Percentiles rank a stretch among this genome's conserved stretches.
phyloP scores from a whole-genome alignment of 2,113 vertebrate genomes.

The Glaucidium brasilianum region DNA sequence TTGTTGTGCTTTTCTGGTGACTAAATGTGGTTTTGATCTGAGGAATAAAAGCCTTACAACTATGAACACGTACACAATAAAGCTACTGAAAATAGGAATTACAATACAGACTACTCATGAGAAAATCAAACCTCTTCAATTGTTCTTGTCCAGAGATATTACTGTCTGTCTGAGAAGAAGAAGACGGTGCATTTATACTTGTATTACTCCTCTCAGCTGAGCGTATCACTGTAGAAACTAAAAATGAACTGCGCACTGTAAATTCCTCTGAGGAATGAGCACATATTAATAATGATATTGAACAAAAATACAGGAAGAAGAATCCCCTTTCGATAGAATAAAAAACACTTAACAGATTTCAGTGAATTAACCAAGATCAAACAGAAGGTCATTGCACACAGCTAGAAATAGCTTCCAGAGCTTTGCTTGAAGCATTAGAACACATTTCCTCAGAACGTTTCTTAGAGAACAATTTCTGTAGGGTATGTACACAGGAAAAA shows the following conservation, averaged over 20 bases:
- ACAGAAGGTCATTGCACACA: background rate
- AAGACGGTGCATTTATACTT: background rate
- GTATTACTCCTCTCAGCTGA: conserved; percentile 5
- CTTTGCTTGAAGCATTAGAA: background rate
- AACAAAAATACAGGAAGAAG: conserved; percentile 16
- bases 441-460: background rate
- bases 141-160: background rate
- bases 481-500: background rate
- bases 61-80: background rate
- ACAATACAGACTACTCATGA: background rate
- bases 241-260: background rate
- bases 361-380: conserved; percentile 52
- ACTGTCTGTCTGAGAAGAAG: background rate
- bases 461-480: background rate
- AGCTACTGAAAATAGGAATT: background rate
- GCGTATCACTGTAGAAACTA: background rate
- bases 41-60: background rate
- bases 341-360: background rate
- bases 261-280: background rate
- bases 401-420: conserved; percentile 35
- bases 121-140: background rate
- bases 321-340: conserved; percentile 25
- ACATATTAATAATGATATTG: conserved; percentile 38
- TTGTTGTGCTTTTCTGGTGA: background rate
- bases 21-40: background rate